Percentiles rank a stretch among this genome's conserved stretches.
Conservation (phyloP, 1,140 invertebrate species). For the Aphelenchoides besseyi region DNA sequence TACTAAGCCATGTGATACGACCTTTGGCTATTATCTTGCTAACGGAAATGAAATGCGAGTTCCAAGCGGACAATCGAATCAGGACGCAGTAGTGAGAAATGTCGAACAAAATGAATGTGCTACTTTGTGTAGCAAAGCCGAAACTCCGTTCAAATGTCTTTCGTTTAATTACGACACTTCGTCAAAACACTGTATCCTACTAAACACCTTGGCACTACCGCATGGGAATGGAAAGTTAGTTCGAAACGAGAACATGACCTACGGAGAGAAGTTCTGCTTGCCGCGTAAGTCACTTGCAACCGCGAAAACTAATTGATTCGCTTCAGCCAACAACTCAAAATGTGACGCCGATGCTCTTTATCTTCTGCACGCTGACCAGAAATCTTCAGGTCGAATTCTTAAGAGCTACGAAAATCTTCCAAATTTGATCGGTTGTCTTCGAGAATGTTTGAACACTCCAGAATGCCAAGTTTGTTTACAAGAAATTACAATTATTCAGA, state of each 20-base stretch:
- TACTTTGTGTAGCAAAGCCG: constrained; percentile 27
- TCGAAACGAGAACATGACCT: constrained; percentile 39
- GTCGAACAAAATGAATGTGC: constrained; percentile 42
- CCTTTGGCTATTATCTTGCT: constrained; percentile 36
- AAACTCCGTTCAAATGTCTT: constrained; percentile 25
- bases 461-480: constrained; percentile 12
- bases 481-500: background rate
- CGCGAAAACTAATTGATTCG: constrained; percentile 21
- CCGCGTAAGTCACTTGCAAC: constrained; percentile 26
- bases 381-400: constrained; percentile 8
- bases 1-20: constrained; percentile 8
- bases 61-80: constrained; percentile 22
- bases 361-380: constrained; percentile 38
- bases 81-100: constrained; percentile 27
- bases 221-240: constrained; percentile 39
- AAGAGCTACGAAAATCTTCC: background rate
- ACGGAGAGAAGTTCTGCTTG: constrained; percentile 44
- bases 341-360: constrained; percentile 40
- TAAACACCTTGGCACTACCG: constrained; percentile 38
- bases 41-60: constrained; percentile 44
- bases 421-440: constrained; percentile 22
- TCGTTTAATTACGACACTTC: constrained; percentile 42
- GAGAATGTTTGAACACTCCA: constrained; percentile 25
- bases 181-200: constrained; percentile 35
- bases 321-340: constrained; percentile 26